These are phyloP conservation scores for Tympanuchus pallidicinctus DNA, from an alignment of 2,113 vertebrate genomes.

Conservation along the genomic window DNA sequence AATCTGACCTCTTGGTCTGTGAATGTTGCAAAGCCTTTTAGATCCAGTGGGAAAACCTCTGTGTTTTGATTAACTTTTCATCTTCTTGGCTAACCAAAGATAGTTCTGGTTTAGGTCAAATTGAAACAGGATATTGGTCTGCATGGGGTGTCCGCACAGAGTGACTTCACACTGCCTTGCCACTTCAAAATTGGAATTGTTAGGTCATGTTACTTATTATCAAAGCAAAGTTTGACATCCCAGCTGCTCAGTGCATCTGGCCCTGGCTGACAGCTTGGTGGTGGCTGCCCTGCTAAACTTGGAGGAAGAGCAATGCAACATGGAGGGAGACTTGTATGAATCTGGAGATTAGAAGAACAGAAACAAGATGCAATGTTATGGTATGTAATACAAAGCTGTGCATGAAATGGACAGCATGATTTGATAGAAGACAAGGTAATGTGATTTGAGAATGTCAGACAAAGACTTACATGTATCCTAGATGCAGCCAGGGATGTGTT, in stretches of 20 bases:
- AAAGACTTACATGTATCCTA: not conserved
- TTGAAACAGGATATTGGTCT: not conserved
- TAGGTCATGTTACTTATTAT: not conserved
- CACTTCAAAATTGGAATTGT: not conserved
- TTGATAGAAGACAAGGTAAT: not conserved
- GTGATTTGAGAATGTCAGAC: not conserved
- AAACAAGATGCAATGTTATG: not conserved
- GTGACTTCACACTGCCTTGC: not conserved
- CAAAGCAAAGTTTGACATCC: not conserved
- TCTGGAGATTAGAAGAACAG: not conserved
- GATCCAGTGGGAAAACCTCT: not conserved
- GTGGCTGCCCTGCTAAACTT: not conserved
- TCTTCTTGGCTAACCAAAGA: not conserved
- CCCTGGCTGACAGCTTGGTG: not conserved
- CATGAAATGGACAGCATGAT: not conserved
- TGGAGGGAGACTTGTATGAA: not conserved
- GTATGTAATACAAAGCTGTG: not conserved
- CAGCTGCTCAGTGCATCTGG: not conserved
- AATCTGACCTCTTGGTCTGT: not conserved
- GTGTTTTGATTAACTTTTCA: not conserved
- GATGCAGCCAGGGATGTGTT: not conserved
- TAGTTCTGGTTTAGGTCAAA: not conserved
- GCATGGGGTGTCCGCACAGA: not conserved
- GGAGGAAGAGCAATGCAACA: not conserved
- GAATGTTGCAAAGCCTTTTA: not conserved